phyloP scores from a whole-genome alignment of 1,140 invertebrate species.

The Chymomyza costata region DNA sequence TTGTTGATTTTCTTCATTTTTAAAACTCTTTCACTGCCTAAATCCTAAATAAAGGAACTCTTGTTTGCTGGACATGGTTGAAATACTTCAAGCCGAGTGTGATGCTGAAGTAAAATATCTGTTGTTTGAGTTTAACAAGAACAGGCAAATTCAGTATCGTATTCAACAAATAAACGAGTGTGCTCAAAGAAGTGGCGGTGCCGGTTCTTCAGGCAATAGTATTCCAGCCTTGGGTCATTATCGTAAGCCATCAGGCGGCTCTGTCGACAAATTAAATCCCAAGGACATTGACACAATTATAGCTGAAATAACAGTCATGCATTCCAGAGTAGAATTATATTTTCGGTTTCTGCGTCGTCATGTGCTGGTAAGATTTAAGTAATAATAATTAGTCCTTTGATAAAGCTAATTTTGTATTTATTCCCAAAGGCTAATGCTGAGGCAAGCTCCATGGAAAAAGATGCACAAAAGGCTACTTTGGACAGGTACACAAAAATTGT shows the following conservation, averaged over 20 bases:
- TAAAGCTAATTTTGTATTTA: neutral
- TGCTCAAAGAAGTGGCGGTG: slow-evolving; percentile 70
- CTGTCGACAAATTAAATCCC: slow-evolving; percentile 83
- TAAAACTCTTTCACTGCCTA: no score
- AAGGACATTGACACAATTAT: slow-evolving; percentile 92
- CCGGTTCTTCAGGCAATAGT: slow-evolving; percentile 31
- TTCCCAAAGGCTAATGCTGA: slow-evolving; percentile 81
- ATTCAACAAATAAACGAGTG: slow-evolving; percentile 80
- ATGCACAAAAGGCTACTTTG: slow-evolving; percentile 77
- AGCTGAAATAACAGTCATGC: slow-evolving; percentile 93
- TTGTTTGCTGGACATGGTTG: slow-evolving; percentile 82
- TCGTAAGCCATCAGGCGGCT: slow-evolving; percentile 71
- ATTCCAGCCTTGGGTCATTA: slow-evolving; percentile 71
- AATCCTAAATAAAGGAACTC: no score
- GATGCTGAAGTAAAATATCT: slow-evolving; percentile 85
- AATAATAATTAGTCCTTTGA: no score
- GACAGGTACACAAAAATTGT: slow-evolving; percentile 83
- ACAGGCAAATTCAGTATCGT: slow-evolving; percentile 82
- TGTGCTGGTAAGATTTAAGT: slow-evolving; percentile 83
- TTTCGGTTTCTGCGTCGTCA: slow-evolving; percentile 90
- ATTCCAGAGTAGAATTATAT: slow-evolving; percentile 93
- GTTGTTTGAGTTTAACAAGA: slow-evolving; percentile 86
- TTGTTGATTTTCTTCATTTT: no score
- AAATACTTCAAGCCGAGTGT: slow-evolving; percentile 90
- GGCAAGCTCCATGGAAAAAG: slow-evolving; percentile 76